A percentile compares a stretch with the other conserved stretches of the same genome.
phyloP scores from a whole-genome alignment of 2,888 invertebrate species.

The Zygaena filipendulae region DNA sequence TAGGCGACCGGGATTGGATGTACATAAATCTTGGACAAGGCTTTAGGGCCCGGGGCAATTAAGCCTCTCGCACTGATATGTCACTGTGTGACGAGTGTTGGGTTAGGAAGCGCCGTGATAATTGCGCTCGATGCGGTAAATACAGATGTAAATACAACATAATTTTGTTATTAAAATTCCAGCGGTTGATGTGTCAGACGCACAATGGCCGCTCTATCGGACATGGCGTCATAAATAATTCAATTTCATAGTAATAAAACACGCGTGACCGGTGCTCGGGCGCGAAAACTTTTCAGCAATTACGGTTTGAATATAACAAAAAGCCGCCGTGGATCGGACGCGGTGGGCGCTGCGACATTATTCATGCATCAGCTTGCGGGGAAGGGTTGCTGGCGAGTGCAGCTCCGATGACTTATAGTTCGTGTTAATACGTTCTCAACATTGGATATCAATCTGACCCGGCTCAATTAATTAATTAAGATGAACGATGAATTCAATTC shows the following conservation, averaged over 20 bases:
- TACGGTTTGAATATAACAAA: constrained; percentile 65
- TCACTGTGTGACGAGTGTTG: constrained; percentile 53
- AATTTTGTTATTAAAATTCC: constrained; percentile 65
- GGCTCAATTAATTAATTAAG: constrained; percentile 53
- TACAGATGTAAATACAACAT: constrained; percentile 32
- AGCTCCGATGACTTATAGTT: constrained; percentile 55
- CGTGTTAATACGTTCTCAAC: constrained; percentile 53
- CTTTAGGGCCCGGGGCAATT: constrained; percentile 63
- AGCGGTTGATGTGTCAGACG: constrained; percentile 36
- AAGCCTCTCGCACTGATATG: constrained; percentile 57
- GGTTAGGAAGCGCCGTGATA: constrained; percentile 30
- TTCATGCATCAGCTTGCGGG: constrained; percentile 61
- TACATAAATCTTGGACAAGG: constrained; percentile 63
- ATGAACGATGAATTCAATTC: too few species aligned
- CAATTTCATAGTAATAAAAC: constrained; percentile 69
- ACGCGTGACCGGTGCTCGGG: constrained; percentile 61
- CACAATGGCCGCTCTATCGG: constrained; percentile 49
- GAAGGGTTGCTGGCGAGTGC: constrained; percentile 54
- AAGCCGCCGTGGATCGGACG: constrained; percentile 50
- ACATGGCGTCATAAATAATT: constrained; percentile 63
- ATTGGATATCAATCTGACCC: constrained; percentile 45
- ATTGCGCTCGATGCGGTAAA: constrained; percentile 31
- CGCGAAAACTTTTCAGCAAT: constrained; percentile 69
- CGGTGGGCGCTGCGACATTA: constrained; percentile 35
- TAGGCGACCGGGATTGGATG: constrained; percentile 66